A percentile compares a stretch with the other conserved stretches of the same genome.
Evolutionary conservation across 2,797 vertebrate genomes (phyloP).

Genomic region (Sphenopsis melanotis): DNA sequence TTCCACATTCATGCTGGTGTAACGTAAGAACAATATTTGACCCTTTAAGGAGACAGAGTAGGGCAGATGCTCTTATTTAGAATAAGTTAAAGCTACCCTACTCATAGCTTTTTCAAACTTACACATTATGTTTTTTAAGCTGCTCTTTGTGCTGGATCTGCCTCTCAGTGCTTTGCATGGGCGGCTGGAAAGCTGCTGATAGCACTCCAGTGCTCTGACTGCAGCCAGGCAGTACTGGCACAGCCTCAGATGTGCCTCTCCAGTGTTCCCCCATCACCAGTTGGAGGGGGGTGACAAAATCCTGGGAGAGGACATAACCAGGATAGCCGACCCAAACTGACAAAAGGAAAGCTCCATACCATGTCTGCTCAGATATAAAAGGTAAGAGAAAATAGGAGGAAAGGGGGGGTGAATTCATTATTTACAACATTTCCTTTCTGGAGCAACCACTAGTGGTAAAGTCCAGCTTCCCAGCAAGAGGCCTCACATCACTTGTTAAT

Average conservation of each 20-base stretch:
- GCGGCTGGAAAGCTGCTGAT: neutral
- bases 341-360: neutral
- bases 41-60: neutral
- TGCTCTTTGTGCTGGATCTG: neutral
- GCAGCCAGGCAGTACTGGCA: fast-evolving
- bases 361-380: neutral
- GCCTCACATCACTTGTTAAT: fast-evolving
- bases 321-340: too few relatives aligned
- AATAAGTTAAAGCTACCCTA: neutral
- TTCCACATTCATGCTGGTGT: neutral
- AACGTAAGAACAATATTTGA: neutral
- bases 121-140: neutral
- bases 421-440: neutral
- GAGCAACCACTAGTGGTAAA: neutral
- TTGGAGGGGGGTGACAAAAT: fast-evolving
- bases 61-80: neutral
- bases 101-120: neutral
- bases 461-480: neutral
- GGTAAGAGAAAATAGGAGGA: neutral
- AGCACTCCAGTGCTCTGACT: neutral
- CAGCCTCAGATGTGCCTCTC: too few relatives aligned
- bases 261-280: neutral
- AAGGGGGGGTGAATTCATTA: neutral
- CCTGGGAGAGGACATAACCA: neutral
- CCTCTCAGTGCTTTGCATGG: too few relatives aligned